Conservation (phyloP, 2,113 vertebrate genomes). For the Lethenteron reissneri region DNA sequence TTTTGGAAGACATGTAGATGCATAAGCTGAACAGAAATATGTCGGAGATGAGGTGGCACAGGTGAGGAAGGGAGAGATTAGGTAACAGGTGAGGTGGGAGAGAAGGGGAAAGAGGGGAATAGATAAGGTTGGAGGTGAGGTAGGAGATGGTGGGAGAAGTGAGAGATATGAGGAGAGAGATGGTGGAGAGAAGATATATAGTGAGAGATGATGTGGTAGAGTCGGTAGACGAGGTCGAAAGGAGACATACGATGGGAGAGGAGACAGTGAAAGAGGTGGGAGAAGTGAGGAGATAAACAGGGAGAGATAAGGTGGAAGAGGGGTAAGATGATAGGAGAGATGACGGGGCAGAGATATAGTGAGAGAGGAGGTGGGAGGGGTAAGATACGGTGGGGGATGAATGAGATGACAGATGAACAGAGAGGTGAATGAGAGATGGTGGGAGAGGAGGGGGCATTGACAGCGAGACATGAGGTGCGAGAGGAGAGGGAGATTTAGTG, state of each 20-base stretch:
- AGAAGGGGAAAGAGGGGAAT: neutral
- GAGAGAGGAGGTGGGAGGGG: neutral
- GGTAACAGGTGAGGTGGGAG: neutral
- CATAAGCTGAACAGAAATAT: neutral
- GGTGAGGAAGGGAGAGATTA: neutral
- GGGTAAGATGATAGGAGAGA: neutral
- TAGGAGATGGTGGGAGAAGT: neutral
- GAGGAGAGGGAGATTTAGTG: neutral
- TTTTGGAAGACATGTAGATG: too few relatives aligned
- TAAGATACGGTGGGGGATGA: neutral
- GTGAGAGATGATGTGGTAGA: neutral
- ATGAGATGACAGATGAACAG: neutral
- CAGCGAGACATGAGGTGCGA: neutral
- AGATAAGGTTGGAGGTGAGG: neutral
- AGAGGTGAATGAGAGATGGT: neutral
- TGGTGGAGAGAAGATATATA: neutral
- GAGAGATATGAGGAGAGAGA: neutral
- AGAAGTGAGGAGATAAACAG: neutral
- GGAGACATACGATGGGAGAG: neutral
- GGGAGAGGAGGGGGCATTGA: neutral
- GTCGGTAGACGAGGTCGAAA: neutral
- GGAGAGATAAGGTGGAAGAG: neutral
- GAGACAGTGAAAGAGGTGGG: neutral
- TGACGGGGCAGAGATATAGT: neutral
- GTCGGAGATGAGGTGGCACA: neutral